Evolutionary conservation across 2,888 invertebrate species (phyloP).

Genomic region (Drosophila differens): DNA sequence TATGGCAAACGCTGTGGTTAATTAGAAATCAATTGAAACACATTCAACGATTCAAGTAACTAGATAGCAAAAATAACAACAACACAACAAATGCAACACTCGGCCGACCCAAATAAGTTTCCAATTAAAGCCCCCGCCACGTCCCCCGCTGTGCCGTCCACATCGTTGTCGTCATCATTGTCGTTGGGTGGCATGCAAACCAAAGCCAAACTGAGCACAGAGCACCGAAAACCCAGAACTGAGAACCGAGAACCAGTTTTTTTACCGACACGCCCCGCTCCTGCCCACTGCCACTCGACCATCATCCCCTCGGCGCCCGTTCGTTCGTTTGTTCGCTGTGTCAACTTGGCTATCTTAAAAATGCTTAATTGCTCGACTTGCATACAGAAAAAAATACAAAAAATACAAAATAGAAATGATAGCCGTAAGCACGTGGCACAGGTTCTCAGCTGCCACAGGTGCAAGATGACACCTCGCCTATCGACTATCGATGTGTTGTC

Average conservation of each 20-base stretch:
- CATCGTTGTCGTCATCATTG: constrained; percentile 7
- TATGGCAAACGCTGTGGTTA: constrained; percentile 58
- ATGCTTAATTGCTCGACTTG: constrained; percentile 60
- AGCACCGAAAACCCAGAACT: constrained; percentile 12
- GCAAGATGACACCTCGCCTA: constrained; percentile 17
- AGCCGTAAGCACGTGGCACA: constrained; percentile 18
- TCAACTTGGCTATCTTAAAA: constrained; percentile 59
- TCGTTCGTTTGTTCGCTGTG: constrained; percentile 18
- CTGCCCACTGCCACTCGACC: not conserved
- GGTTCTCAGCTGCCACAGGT: constrained; percentile 3
- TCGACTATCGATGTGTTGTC: constrained; percentile 1
- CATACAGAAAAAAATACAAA: constrained; percentile 15
- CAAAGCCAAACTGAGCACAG: constrained; percentile 44
- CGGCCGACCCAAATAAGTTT: constrained; percentile 67
- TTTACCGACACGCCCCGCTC: not conserved
- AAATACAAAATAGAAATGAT: constrained; percentile 13
- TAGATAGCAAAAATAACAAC: constrained; percentile 30
- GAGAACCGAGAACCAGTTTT: constrained; percentile 57
- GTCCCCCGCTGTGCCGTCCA: constrained; percentile 16
- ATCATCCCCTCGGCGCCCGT: not conserved
- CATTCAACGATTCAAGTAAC: constrained; percentile 37
- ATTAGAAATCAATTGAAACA: constrained; percentile 77
- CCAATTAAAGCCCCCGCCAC: constrained; percentile 26
- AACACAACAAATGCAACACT: constrained; percentile 34
- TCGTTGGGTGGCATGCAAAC: constrained; percentile 63